Percentiles rank a stretch among this genome's conserved stretches.
Conservation (phyloP, 2,113 vertebrate genomes). For the Anthoscopus minutus region DNA sequence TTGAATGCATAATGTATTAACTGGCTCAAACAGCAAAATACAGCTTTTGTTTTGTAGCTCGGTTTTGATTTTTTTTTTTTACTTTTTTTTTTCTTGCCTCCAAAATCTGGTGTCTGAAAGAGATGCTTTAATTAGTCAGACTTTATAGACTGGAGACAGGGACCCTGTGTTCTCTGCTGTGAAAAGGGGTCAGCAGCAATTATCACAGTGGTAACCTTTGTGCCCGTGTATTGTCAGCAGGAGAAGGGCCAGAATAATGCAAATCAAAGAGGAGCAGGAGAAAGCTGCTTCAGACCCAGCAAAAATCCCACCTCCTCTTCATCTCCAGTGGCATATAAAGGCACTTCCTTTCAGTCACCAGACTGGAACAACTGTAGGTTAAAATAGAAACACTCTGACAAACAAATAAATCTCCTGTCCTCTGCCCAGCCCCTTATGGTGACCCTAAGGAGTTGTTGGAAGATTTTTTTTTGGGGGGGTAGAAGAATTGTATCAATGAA, state of each 20-base stretch:
- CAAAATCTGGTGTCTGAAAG: conserved; percentile 17
- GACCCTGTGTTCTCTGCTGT: conserved; percentile 36
- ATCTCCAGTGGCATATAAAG: background rate
- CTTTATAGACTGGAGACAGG: conserved; percentile 44
- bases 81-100: fast-evolving
- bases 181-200: conserved; percentile 59
- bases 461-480: background rate
- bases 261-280: conserved; percentile 29
- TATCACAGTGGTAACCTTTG: conserved; percentile 52
- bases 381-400: conserved; percentile 45
- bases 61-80: background rate
- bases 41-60: conserved; percentile 25
- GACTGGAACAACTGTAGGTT: conserved; percentile 28
- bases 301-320: conserved; percentile 15
- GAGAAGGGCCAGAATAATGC: conserved; percentile 31
- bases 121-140: conserved; percentile 51
- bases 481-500: background rate
- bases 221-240: conserved; percentile 23
- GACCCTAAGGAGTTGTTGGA: conserved; percentile 1
- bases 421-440: background rate
- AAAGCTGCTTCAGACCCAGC: background rate
- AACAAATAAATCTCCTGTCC: conserved; percentile 26
- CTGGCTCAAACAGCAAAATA: conserved; percentile 7
- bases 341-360: conserved; percentile 41
- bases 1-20: conserved; percentile 42